These are phyloP conservation scores for Phortica magna DNA, from an alignment of 2,888 invertebrate genomes.

Conservation along the genomic window DNA sequence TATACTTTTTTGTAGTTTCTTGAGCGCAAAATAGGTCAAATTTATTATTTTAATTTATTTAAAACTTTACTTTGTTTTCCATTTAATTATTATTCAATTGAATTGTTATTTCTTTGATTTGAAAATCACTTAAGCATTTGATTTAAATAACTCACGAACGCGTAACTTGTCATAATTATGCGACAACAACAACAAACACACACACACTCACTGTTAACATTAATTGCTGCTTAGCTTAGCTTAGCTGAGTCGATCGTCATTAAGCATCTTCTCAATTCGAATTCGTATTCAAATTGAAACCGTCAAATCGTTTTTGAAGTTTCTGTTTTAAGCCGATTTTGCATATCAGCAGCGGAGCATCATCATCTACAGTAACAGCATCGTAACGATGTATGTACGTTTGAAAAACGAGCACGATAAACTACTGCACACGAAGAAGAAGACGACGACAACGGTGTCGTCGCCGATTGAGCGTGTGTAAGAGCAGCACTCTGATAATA, in stretches of 20 bases:
- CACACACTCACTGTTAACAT: not conserved
- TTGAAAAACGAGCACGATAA: slow-evolving; percentile 15
- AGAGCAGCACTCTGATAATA: slow-evolving; percentile 29
- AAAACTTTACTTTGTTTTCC: not conserved
- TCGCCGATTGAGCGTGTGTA: slow-evolving; percentile 7
- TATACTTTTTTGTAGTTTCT: not conserved
- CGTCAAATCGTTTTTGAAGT: not conserved
- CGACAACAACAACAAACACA: not conserved
- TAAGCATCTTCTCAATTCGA: slow-evolving; percentile 14
- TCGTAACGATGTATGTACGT: not conserved
- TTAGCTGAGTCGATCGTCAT: not conserved
- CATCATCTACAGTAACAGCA: slow-evolving; percentile 13
- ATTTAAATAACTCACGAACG: not conserved
- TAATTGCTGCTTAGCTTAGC: not conserved
- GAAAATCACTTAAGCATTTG: no score
- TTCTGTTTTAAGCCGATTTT: not conserved
- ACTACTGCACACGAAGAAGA: slow-evolving; percentile 43
- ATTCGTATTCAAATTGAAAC: slow-evolving; percentile 20
- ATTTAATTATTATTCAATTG: not conserved
- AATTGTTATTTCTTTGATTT: not conserved
- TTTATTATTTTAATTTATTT: not conserved
- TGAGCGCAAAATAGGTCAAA: not conserved
- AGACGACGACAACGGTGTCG: slow-evolving; percentile 26
- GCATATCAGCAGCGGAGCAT: slow-evolving; percentile 3
- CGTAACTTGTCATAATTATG: not conserved